Percentiles rank a stretch among this genome's conserved stretches.
These are phyloP conservation scores for Ispidina picta DNA, from an alignment of 2,797 vertebrate species.

Conservation along the genomic window DNA sequence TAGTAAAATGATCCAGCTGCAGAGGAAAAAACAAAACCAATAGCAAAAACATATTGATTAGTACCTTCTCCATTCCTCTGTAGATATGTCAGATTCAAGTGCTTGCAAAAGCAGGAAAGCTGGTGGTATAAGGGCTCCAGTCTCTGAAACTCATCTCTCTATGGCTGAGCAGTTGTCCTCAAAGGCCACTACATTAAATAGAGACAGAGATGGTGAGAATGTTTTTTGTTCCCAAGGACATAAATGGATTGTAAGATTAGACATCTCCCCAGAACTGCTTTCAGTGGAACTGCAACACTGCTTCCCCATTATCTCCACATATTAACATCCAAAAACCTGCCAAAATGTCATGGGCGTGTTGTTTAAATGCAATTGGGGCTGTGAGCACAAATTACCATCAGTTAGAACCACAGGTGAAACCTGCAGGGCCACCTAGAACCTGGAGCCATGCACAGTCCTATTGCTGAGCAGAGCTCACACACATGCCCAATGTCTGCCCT, in stretches of 20 bases:
- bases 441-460: neutral
- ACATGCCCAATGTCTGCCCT: accelerated
- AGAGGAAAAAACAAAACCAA: conserved; percentile 33
- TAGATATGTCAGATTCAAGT: neutral
- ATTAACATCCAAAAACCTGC: neutral
- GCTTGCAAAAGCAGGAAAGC: neutral
- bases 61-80: neutral
- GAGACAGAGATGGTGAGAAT: neutral
- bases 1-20: conserved; percentile 5
- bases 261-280: neutral
- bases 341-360: neutral
- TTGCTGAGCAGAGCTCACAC: neutral
- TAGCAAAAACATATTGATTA: conserved; percentile 30
- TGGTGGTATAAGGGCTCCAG: neutral
- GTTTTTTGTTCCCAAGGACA: neutral
- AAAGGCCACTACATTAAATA: neutral
- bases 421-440: neutral
- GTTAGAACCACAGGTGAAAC: neutral
- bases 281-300: neutral
- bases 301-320: neutral
- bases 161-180: neutral
- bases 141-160: neutral
- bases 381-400: neutral
- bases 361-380: neutral
- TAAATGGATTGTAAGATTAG: neutral